phyloP scores from a whole-genome alignment of 2,113 vertebrate genomes.

The Gymnocephalus cernua region DNA sequence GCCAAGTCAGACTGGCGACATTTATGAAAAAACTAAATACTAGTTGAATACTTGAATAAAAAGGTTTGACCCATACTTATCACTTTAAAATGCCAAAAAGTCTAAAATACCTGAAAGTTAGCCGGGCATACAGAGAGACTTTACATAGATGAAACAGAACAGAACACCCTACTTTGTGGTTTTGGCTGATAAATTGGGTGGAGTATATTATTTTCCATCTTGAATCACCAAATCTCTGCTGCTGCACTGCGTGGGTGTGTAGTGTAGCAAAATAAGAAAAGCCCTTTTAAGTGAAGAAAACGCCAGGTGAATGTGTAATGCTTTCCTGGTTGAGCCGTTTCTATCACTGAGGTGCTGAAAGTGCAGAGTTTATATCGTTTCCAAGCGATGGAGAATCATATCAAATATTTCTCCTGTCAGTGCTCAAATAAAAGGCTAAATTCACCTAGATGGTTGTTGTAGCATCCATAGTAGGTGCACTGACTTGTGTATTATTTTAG shows the following conservation, averaged over 20 bases:
- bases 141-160: not conserved
- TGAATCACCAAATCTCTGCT: constrained; percentile 30
- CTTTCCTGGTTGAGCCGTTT: not conserved
- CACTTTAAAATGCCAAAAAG: not conserved
- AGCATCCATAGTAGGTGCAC: constrained; percentile 13
- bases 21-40: not conserved
- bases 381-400: constrained; percentile 24
- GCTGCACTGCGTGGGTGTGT: not conserved
- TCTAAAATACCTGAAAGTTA: not conserved
- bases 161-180: constrained; percentile 10
- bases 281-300: not conserved
- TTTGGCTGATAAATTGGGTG: constrained; percentile 10
- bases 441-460: constrained; percentile 23
- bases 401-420: constrained; percentile 21
- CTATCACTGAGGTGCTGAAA: not conserved
- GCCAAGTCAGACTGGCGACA: not conserved
- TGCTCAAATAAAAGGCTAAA: constrained; percentile 7
- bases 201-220: not conserved
- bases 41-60: not conserved
- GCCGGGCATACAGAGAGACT: not conserved
- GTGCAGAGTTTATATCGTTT: constrained; percentile 8
- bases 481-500: constrained; percentile 60
- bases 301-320: not conserved
- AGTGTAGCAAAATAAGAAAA: constrained; percentile 19
- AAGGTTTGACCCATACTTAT: not conserved